These are phyloP conservation scores for Aphidius ervi DNA, from an alignment of 1,140 invertebrate species.

Conservation along the genomic window DNA sequence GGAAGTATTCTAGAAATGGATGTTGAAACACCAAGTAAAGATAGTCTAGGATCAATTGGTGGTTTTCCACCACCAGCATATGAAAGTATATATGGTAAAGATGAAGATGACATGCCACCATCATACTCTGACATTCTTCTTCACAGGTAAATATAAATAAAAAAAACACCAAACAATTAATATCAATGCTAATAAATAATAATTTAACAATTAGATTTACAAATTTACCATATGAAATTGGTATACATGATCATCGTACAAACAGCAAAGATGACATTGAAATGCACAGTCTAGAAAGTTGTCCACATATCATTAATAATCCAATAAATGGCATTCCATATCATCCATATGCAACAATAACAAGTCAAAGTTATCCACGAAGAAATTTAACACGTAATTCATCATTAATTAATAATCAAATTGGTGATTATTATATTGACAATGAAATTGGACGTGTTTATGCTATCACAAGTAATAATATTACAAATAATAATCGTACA, in stretches of 20 bases:
- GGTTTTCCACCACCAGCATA: constrained; percentile 50
- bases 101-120: constrained; percentile 45
- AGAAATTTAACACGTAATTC: constrained; percentile 34
- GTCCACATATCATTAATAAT: constrained; percentile 37
- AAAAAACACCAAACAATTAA: not conserved
- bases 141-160: constrained; percentile 34
- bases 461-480: constrained; percentile 1
- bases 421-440: constrained; percentile 39
- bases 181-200: not conserved
- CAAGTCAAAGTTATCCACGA: constrained; percentile 37
- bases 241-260: constrained; percentile 33
- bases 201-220: constrained; percentile 33
- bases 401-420: constrained; percentile 38
- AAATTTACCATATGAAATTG: constrained; percentile 43
- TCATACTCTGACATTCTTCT: constrained; percentile 49
- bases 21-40: constrained; percentile 47
- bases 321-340: constrained; percentile 31
- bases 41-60: constrained; percentile 42
- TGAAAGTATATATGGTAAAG: constrained; percentile 50
- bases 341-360: constrained; percentile 31
- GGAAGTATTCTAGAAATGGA: constrained; percentile 47
- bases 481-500: not conserved
- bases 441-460: constrained; percentile 32
- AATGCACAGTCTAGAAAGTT: constrained; percentile 38
- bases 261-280: constrained; percentile 43